These are phyloP conservation scores for Condylura cristata DNA, from an alignment of 2,113 vertebrate species.

Conservation along the genomic window DNA sequence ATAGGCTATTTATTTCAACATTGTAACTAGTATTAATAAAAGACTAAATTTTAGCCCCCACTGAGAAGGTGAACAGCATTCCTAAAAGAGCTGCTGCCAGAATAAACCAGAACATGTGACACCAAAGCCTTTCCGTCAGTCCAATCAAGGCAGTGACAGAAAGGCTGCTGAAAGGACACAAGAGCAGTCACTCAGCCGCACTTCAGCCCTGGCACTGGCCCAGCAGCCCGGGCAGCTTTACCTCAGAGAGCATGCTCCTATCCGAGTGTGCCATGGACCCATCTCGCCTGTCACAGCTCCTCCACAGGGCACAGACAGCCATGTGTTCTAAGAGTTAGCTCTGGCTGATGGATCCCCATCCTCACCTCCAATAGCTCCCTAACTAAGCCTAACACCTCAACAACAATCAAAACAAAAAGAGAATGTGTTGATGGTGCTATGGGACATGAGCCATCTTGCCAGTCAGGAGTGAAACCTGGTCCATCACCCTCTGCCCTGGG, in stretches of 20 bases:
- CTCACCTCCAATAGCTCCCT: neutral
- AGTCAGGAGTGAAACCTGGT: too few relatives aligned
- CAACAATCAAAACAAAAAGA: neutral
- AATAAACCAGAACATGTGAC: neutral
- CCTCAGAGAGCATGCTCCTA: neutral
- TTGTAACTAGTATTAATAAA: neutral
- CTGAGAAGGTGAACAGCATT: neutral
- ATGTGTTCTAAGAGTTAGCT: neutral
- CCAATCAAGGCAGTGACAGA: neutral
- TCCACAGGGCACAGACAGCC: neutral
- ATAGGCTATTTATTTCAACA: neutral
- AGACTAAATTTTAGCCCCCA: neutral
- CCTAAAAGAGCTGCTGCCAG: neutral
- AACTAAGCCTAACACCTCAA: neutral
- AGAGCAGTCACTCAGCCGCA: neutral
- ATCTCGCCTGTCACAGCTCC: rapidly evolving
- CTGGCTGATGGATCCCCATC: neutral
- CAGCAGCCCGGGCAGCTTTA: neutral
- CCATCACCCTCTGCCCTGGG: neutral
- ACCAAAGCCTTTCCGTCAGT: neutral
- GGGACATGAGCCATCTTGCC: neutral
- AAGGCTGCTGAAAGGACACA: neutral
- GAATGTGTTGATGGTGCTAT: neutral
- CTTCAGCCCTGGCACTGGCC: neutral
- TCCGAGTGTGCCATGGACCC: neutral